phyloP scores from a whole-genome alignment of 64 coral and sea anemone species.

The Astreopora myriophthalma region DNA sequence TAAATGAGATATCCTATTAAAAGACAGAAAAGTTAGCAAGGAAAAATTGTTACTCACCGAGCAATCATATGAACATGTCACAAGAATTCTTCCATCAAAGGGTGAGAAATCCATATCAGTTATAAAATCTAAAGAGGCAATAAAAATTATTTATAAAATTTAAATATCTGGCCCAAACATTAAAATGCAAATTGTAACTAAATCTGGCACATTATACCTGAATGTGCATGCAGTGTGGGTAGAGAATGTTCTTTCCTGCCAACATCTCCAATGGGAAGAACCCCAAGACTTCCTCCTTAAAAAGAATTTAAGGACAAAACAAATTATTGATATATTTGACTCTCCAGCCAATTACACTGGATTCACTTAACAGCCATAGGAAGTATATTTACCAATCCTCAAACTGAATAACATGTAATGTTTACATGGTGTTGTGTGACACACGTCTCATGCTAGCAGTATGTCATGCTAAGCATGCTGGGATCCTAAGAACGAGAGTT shows the following conservation, averaged over 20 bases:
- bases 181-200: background rate
- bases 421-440: too few relatives aligned
- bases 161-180: background rate
- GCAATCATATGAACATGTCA: slow-evolving; percentile 92
- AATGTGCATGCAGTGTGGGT: slow-evolving; percentile 72
- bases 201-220: slow-evolving; percentile 58
- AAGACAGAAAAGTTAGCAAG: too few relatives aligned
- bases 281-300: slow-evolving; percentile 79
- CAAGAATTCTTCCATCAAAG: slow-evolving; percentile 75
- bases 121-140: slow-evolving; percentile 86
- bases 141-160: background rate
- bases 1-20: too few relatives aligned
- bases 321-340: too few relatives aligned
- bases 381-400: too few relatives aligned
- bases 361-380: too few relatives aligned
- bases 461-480: too few relatives aligned
- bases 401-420: too few relatives aligned
- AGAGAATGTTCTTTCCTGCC: slow-evolving; percentile 61
- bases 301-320: too few relatives aligned
- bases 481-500: too few relatives aligned
- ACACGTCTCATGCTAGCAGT: too few relatives aligned
- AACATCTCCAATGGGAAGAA: slow-evolving; percentile 73
- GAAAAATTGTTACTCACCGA: slow-evolving; percentile 51
- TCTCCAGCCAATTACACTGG: too few relatives aligned
- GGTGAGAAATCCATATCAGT: slow-evolving; percentile 96